Conservation (phyloP, 2,888 invertebrate genomes). For the Drosophila prostipennis region DNA sequence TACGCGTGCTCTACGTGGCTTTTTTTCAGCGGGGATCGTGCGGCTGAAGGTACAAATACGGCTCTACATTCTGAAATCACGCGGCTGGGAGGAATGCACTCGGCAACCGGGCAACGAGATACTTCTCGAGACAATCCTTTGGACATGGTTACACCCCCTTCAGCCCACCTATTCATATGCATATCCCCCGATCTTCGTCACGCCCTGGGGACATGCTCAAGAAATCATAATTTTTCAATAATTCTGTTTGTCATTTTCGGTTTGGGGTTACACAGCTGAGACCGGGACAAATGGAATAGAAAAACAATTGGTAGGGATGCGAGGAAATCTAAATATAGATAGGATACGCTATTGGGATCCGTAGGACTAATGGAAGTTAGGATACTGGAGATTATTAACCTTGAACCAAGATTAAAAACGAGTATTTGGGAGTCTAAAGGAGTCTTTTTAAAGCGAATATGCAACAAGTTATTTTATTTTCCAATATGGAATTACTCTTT, state of each 20-base stretch:
- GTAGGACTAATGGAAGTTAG: not conserved
- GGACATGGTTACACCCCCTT: conserved; percentile 33
- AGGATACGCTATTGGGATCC: not conserved
- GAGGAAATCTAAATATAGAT: conserved; percentile 10
- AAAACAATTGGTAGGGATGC: conserved; percentile 10
- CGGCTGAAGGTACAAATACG: conserved; percentile 34
- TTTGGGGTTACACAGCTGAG: conserved; percentile 31
- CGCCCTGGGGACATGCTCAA: conserved; percentile 28
- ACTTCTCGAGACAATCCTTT: conserved; percentile 73
- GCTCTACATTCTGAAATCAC: conserved; percentile 2
- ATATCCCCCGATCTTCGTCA: conserved; percentile 3
- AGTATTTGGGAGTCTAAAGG: too few species aligned
- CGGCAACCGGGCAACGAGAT: conserved; percentile 5
- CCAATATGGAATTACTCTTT: not conserved
- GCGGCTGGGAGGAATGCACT: conserved; percentile 6
- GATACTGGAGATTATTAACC: not conserved
- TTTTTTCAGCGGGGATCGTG: conserved; percentile 30
- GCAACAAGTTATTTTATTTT: too few species aligned
- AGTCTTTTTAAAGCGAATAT: too few species aligned
- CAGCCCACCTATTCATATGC: conserved; percentile 2
- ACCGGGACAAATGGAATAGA: conserved; percentile 5
- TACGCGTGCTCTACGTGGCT: conserved; percentile 78
- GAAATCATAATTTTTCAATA: conserved; percentile 61
- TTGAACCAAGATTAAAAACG: too few species aligned
- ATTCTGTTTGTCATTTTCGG: conserved; percentile 34